Conservation (phyloP, 2,113 vertebrate genomes). For the Hippocampus comes region DNA sequence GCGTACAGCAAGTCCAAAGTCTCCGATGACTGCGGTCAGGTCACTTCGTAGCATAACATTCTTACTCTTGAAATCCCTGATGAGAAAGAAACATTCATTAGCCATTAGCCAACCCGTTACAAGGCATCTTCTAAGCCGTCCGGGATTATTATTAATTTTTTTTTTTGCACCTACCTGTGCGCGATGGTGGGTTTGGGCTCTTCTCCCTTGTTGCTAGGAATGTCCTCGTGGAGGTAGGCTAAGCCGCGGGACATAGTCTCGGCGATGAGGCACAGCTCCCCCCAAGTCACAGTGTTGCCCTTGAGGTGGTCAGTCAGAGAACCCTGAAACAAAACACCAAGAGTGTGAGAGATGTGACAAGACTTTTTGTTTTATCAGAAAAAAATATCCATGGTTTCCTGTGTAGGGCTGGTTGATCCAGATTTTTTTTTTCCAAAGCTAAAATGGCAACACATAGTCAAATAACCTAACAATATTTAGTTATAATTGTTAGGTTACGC, state of each 20-base stretch:
- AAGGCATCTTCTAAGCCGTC: not conserved
- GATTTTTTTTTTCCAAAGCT: no score
- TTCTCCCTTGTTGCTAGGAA: slow-evolving; percentile 86
- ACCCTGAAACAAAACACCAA: slow-evolving; percentile 72
- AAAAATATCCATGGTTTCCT: not conserved
- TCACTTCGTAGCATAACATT: slow-evolving; percentile 93
- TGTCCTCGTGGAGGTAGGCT: slow-evolving; percentile 96
- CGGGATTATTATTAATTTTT: no score
- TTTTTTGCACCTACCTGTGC: slow-evolving; percentile 79
- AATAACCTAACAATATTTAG: no score
- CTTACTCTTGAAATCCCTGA: slow-evolving; percentile 99
- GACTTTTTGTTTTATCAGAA: no score
- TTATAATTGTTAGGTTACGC: no score
- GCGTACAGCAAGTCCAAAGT: slow-evolving; percentile 93
- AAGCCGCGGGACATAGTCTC: slow-evolving; percentile 92
- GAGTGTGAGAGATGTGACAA: slow-evolving; percentile 3
- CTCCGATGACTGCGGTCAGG: slow-evolving; percentile 88
- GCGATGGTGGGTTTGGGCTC: slow-evolving; percentile 96
- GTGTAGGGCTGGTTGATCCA: no score
- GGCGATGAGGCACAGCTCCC: slow-evolving; percentile 91
- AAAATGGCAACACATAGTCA: no score
- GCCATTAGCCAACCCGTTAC: not conserved
- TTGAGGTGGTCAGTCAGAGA: slow-evolving; percentile 95
- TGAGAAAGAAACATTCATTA: no score
- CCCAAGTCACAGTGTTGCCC: slow-evolving; percentile 91